Base-by-base conservation (phyloP, 2,797 vertebrate genomes). In the Dendrocincla tyrannina region DNA sequence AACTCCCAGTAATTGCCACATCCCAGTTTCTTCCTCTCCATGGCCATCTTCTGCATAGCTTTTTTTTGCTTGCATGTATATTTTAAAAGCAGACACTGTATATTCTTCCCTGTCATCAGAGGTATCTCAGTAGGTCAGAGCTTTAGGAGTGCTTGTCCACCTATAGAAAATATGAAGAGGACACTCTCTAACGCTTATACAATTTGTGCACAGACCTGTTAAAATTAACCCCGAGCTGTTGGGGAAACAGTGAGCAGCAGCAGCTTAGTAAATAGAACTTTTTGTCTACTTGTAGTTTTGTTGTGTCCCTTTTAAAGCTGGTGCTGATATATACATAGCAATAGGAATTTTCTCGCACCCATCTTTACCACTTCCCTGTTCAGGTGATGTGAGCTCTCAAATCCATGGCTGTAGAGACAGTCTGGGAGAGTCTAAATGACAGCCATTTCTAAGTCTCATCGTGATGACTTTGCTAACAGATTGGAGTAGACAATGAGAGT, bases 1-100 rank as follows among this genome's bases (percentile, higher is more conserved):
- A 95, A 66, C 94, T 96, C 50, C 55, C 84, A 85, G 91, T 98
- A 98, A 97, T 97, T 98, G 97, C 96, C 95, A 91, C 59, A 88
- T 96, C 84, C 96, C 90, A 84, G 89, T 95, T 92, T 80, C 94
- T 97, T 95, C 93, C 93, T 87, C 49, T 96, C 73, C 90, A 73
- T 50, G 94, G 70, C 95, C 90, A 76, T 87, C 85, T 86, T 94
- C 83, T 89, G 89, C 78, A 72, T 85, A 79, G 92, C 67, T 22
- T 88, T 95, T 95, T 88, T 89, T 91, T 13, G 7, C 55, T 44
- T 70, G 70, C 86, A 73, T 55, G 75, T 41, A 10, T 91, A 46
- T 96, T 97, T 97, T 97, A 89, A 93, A 87, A 93, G 86, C 53
- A 53, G 14, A 17, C 13, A 8, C 62, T 46, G 19, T 24, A 28